Evolutionary conservation across 2,888 invertebrate genomes (phyloP), one percentile per base, ranked within the genome.

Genomic region (Yponomeuta evonymella): DNA sequence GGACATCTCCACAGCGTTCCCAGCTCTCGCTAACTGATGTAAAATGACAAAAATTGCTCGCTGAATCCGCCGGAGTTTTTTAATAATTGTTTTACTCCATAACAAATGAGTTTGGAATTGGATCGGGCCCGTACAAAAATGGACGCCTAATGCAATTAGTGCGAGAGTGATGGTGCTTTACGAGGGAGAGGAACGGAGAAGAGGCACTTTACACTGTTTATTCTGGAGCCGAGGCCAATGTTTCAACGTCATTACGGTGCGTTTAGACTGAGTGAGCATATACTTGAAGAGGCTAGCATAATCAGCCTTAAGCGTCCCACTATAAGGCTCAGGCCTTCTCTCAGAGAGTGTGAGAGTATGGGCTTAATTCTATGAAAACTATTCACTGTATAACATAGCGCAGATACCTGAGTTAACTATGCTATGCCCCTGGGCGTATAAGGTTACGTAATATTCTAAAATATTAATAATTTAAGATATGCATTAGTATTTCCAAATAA

Each of bases 91-190:
- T 90, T 91, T 91, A 92, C 86, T 83, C 85, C 84, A 83, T 91
- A 90, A 94, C 94, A 94, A 94, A 94, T 94, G 94, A 94, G 93
- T 94, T 94, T 94, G 94, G 93, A 94, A 94, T 94, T 94, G 94
- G 92, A 94, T 94, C 93, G 87, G 90, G 90, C 90, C 88, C 86
- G 88, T 85, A 88, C 94, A 94, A 94, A 94, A 94, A 94, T 94
- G 94, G 94, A 94, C 92, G 94, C 93, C 87, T 94, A 94, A 94
- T 94, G 81, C 83, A 87, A 94, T 94, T 93, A 94, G 93, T 84
- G 93, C 75, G 90, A 94, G 87, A 79, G 90, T 81, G 89, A 89
- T 75, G 75, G 75, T 72, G 73, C 69, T 76, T 78, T 73, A 12
- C 71, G 75, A 23, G 15, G 12, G 77, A 85, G 72, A 70, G 79